phyloP scores from a whole-genome alignment of 2,113 vertebrate genomes.

The Anguilla japonica region DNA sequence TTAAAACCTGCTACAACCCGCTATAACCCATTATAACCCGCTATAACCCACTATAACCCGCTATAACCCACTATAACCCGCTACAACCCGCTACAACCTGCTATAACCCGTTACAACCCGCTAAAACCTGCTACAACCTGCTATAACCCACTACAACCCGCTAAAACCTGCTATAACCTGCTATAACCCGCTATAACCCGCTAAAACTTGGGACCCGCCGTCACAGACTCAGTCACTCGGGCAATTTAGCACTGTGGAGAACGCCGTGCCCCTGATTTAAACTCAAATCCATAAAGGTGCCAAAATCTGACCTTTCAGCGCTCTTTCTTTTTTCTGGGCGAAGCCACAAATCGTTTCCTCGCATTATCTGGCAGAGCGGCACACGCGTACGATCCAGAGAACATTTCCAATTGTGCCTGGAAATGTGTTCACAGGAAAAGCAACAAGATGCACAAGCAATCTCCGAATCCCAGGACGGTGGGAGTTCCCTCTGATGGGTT shows the following conservation, averaged over 20 bases:
- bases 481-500: not conserved
- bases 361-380: not conserved
- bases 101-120: no score
- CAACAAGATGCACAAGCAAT: not conserved
- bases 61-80: no score
- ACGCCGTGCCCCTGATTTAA: slow-evolving; percentile 43
- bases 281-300: slow-evolving; percentile 32
- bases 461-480: not conserved
- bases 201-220: not conserved
- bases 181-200: not conserved
- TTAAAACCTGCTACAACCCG: no score
- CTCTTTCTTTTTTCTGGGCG: not conserved
- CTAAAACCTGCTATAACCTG: no score
- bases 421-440: slow-evolving; percentile 9
- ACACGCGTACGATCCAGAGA: not conserved
- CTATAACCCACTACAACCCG: no score
- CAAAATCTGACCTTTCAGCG: slow-evolving; percentile 30
- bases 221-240: slow-evolving; percentile 26
- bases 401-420: slow-evolving; percentile 3
- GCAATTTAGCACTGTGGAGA: slow-evolving; percentile 40
- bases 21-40: no score
- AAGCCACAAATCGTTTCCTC: slow-evolving; percentile 1
- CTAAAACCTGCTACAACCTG: no score
- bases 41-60: no score
- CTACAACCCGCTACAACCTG: no score